These are phyloP conservation scores for Oplegnathus fasciatus DNA, from an alignment of 2,113 vertebrate species.

Conservation along the genomic window DNA sequence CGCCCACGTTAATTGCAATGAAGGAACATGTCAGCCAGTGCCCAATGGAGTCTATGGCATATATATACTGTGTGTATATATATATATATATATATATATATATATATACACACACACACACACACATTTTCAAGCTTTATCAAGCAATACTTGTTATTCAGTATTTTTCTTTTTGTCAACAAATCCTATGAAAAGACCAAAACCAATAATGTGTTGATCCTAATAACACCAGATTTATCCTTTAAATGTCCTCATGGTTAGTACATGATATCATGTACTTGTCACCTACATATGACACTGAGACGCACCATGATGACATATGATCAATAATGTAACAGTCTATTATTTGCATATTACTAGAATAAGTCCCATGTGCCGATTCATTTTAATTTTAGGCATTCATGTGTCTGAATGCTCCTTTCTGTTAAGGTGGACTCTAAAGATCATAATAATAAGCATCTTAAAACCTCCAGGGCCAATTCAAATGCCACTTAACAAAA, in stretches of 20 bases:
- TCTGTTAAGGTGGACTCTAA: neutral
- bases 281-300: constrained; percentile 6
- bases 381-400: neutral
- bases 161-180: no score
- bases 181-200: no score
- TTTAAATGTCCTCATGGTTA: constrained; percentile 8
- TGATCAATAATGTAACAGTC: constrained; percentile 36
- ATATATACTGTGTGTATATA: no score
- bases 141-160: neutral
- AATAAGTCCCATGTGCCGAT: neutral
- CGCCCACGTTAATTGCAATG: neutral
- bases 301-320: constrained; percentile 9
- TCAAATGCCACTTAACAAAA: constrained; percentile 39
- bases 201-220: no score
- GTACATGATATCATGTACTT: constrained; percentile 1
- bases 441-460: constrained; percentile 6
- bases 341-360: constrained; percentile 15
- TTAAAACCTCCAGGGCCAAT: constrained; percentile 24
- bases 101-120: no score
- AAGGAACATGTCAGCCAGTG: neutral
- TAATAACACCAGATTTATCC: neutral
- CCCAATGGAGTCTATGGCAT: neutral
- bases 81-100: no score
- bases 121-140: no score
- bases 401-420: neutral